Percentiles rank a stretch among this genome's conserved stretches.
These are phyloP conservation scores for Drosophila arizonae DNA, from an alignment of 1,140 invertebrate genomes.

Conservation along the genomic window DNA sequence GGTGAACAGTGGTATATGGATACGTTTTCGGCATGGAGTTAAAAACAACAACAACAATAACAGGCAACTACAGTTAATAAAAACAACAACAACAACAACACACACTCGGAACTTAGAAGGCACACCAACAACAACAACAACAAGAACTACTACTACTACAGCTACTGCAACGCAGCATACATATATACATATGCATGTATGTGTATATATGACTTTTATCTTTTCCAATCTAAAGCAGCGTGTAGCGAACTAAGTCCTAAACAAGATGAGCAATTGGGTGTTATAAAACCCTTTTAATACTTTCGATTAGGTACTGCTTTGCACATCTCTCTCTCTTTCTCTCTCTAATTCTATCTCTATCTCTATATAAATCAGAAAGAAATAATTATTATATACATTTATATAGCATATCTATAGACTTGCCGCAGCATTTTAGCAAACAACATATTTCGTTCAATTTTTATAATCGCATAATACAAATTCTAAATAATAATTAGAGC, in stretches of 20 bases:
- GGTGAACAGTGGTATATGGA: constrained; percentile 83
- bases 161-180: constrained; percentile 23
- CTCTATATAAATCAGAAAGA: constrained; percentile 18
- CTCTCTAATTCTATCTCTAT: constrained; percentile 8
- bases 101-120: constrained; percentile 24
- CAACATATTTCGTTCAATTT: constrained; percentile 29
- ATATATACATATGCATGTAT: constrained; percentile 17
- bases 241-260: constrained; percentile 46
- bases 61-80: constrained; percentile 31
- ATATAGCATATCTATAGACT: constrained; percentile 35
- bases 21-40: constrained; percentile 83
- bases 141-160: constrained; percentile 19
- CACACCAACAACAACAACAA: constrained; percentile 21
- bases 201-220: constrained; percentile 21
- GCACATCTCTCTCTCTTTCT: constrained; percentile 20
- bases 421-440: constrained; percentile 45
- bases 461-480: constrained; percentile 7
- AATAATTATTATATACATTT: constrained; percentile 25
- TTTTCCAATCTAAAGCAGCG: constrained; percentile 25
- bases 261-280: constrained; percentile 37
- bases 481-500: constrained; percentile 41
- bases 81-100: constrained; percentile 15
- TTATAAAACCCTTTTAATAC: constrained; percentile 7
- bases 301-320: constrained; percentile 25
- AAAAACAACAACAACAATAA: constrained; percentile 47